Evolutionary conservation across 2,113 vertebrate genomes (phyloP).

Genomic region (Phalacrocorax pelagicus): DNA sequence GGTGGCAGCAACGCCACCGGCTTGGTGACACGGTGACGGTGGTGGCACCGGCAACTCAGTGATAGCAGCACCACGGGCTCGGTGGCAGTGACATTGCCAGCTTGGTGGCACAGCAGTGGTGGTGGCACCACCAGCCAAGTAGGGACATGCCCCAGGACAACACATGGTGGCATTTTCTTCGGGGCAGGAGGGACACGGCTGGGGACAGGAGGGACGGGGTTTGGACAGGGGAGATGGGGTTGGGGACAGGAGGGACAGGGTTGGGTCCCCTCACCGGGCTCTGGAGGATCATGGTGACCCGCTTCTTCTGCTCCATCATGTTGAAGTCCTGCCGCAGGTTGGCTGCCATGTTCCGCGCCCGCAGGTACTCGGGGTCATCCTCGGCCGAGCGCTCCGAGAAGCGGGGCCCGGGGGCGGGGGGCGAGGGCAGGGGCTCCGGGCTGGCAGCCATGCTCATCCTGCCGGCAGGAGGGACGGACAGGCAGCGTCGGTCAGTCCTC

Average conservation of each 20-base stretch:
- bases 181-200: background rate
- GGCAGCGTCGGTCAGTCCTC: background rate
- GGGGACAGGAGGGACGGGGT: background rate
- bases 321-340: constrained; percentile 83
- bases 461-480: background rate
- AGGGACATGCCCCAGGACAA: background rate
- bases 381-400: constrained; percentile 34
- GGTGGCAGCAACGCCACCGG: background rate
- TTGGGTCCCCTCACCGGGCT: constrained; percentile 80
- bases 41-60: background rate
- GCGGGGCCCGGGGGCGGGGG: background rate
- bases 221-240: fast-evolving
- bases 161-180: background rate
- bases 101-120: background rate
- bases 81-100: background rate
- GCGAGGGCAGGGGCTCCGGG: constrained; percentile 63
- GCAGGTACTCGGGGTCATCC: constrained; percentile 80
- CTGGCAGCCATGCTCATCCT: constrained; percentile 71
- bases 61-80: background rate
- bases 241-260: background rate
- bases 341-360: constrained; percentile 65
- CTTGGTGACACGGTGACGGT: background rate
- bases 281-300: constrained; percentile 91
- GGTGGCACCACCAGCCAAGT: background rate
- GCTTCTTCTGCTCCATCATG: constrained; percentile 87